Evolutionary conservation across 2,797 vertebrate genomes (phyloP).

Genomic region (Chelon auratus): DNA sequence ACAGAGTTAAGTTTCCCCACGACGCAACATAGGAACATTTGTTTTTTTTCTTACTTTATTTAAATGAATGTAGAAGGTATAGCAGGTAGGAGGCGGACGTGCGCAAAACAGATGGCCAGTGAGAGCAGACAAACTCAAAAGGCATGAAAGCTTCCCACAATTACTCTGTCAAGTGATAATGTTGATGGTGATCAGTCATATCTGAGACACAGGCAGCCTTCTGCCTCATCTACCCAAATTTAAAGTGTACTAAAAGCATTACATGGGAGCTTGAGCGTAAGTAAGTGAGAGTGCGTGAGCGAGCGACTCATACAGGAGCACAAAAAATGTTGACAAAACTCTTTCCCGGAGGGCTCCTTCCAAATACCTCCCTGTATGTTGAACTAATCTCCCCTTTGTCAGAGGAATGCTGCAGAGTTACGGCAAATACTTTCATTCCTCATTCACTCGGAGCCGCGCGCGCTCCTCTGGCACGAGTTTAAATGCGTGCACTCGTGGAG

Average conservation of each 20-base stretch:
- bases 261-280: slow-evolving; percentile 20
- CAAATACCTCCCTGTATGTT: slow-evolving; percentile 69
- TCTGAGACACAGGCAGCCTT: slow-evolving; percentile 64
- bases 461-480: slow-evolving; percentile 67
- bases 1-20: not conserved
- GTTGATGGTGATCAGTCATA: slow-evolving; percentile 72
- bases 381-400: slow-evolving; percentile 82
- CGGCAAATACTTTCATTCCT: slow-evolving; percentile 81
- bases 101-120: slow-evolving; percentile 76
- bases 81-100: slow-evolving; percentile 47
- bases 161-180: slow-evolving; percentile 82
- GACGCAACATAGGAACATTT: too few relatives aligned
- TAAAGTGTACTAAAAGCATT: slow-evolving; percentile 54
- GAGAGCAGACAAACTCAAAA: slow-evolving; percentile 79
- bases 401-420: slow-evolving; percentile 75
- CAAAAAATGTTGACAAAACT: slow-evolving; percentile 73
- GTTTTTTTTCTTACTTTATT: slow-evolving; percentile 4
- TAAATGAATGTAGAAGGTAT: slow-evolving; percentile 34
- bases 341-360: slow-evolving; percentile 73
- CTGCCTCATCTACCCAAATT: slow-evolving; percentile 62
- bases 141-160: slow-evolving; percentile 80
- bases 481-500: slow-evolving; percentile 60
- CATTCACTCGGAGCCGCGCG: slow-evolving; percentile 69
- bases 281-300: slow-evolving; percentile 33
- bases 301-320: slow-evolving; percentile 68